Evolutionary conservation across 2,888 invertebrate species (phyloP), one percentile per base, ranked within the genome.

Genomic region (Scaptomyza flava): DNA sequence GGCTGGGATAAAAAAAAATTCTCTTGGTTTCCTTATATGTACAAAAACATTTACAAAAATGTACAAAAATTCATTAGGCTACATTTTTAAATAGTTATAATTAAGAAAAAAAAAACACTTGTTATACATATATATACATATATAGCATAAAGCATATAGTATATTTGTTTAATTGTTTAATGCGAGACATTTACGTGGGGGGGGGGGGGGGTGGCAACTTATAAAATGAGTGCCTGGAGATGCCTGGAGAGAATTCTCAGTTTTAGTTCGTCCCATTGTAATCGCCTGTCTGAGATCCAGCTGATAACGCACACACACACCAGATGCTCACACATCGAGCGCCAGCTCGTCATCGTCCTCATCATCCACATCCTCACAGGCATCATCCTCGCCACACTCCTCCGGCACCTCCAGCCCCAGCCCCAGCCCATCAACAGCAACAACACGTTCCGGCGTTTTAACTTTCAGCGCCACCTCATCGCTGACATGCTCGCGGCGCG

Each of bases 11-110:
- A 1, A 30, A 38, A 57, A 57, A 47, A 56, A 46, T 36, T 17
- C 33, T 34, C 4, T 20, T 43, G 63, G 38, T 43, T 47, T 68
- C 60, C 67, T 60, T 79, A 85, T 82, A 82, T 82, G 48, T 82
- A 82, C 82, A 82, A 79, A 80, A 85, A 78, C 77, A 82, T 82
- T 82, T 82, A 82, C 81, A 82, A 81, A 85, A 82, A 85, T 78
- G 58, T 85, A 84, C 82, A 81, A 85, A 72, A 81, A 67, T 65
- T 58, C 34, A 11, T 63, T 68, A 72, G 50, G 53, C 72, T 78
- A 75, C 20, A 17, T 54, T 48, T 68, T 41, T 75, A 76, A 72
- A 72, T 72, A 75, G 62, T 71, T 65, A 64, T n/a, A 38, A 60
- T 33, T 36, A 70, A 45, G 62, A 76, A 75, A 76, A 68, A 67